Percentiles rank a stretch among this genome's conserved stretches.
Conservation (phyloP, 2,888 invertebrate genomes). For the Mimachlamys varia region DNA sequence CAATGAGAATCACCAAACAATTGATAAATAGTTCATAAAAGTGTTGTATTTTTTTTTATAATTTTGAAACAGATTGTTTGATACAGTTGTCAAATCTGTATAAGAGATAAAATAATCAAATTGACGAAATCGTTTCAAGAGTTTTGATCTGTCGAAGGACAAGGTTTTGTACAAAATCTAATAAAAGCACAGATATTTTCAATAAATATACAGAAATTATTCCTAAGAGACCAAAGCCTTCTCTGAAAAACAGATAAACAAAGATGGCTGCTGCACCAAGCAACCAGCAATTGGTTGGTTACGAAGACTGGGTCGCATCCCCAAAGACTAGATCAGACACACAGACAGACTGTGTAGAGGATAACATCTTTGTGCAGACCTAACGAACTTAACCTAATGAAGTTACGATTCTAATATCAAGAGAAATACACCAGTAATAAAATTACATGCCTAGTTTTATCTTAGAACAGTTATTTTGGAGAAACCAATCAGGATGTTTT, state of each 20-base stretch:
- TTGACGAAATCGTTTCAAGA: too few species aligned
- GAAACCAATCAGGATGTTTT: background rate
- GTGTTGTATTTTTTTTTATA: too few species aligned
- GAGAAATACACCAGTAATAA: background rate
- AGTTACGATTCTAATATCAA: background rate
- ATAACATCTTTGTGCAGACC: background rate
- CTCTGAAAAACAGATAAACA: background rate
- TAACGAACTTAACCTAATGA: background rate
- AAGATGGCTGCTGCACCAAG: background rate
- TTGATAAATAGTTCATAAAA: too few species aligned
- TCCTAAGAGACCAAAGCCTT: background rate
- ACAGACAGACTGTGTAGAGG: background rate
- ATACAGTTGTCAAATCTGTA: too few species aligned
- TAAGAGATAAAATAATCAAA: too few species aligned
- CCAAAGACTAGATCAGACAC: background rate
- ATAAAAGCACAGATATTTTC: background rate
- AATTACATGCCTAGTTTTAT: background rate
- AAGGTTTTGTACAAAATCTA: too few species aligned
- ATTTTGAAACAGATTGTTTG: too few species aligned
- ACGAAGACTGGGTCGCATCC: background rate
- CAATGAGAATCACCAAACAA: too few species aligned
- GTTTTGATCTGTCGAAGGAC: too few species aligned
- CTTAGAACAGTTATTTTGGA: background rate
- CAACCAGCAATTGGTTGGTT: background rate
- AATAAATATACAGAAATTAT: background rate